Evolutionary conservation across 2,797 vertebrate genomes (phyloP).

Genomic region (Typhlichthys subterraneus): DNA sequence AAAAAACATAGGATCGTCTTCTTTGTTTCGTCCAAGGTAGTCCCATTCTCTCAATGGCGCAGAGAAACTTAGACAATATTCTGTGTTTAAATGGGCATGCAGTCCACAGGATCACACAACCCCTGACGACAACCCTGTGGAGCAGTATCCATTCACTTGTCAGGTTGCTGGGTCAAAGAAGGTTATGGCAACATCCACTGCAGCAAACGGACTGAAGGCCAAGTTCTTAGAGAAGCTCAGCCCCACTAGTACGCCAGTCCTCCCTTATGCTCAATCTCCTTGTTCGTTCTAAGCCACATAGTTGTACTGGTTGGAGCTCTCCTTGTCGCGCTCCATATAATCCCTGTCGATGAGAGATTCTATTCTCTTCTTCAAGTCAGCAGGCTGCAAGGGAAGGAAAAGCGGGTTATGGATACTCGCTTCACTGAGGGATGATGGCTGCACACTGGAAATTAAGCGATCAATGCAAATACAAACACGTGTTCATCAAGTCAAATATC

Average conservation of each 20-base stretch:
- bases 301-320: slow-evolving; percentile 99
- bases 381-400: slow-evolving; percentile 80
- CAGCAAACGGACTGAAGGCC: slow-evolving; percentile 83
- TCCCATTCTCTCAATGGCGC: slow-evolving; percentile 82
- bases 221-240: slow-evolving; percentile 81
- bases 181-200: slow-evolving; percentile 85
- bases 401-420: neutral
- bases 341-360: slow-evolving; percentile 99
- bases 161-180: slow-evolving; percentile 84
- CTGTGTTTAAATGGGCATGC: slow-evolving; percentile 88
- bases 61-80: slow-evolving; percentile 90
- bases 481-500: no score
- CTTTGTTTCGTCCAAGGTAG: slow-evolving; percentile 57
- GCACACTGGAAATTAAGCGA: neutral
- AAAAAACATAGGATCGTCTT: slow-evolving; percentile 63
- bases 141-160: slow-evolving; percentile 88
- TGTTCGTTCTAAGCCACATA: slow-evolving; percentile 90
- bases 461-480: no score
- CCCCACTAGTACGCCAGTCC: slow-evolving; percentile 62
- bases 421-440: neutral
- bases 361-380: slow-evolving; percentile 99
- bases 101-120: slow-evolving; percentile 87
- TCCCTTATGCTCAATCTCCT: slow-evolving; percentile 31
- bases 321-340: slow-evolving; percentile 99
- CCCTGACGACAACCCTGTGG: slow-evolving; percentile 82